Conservation (phyloP, 2,888 invertebrate genomes). For the Drosophila antonietae region DNA sequence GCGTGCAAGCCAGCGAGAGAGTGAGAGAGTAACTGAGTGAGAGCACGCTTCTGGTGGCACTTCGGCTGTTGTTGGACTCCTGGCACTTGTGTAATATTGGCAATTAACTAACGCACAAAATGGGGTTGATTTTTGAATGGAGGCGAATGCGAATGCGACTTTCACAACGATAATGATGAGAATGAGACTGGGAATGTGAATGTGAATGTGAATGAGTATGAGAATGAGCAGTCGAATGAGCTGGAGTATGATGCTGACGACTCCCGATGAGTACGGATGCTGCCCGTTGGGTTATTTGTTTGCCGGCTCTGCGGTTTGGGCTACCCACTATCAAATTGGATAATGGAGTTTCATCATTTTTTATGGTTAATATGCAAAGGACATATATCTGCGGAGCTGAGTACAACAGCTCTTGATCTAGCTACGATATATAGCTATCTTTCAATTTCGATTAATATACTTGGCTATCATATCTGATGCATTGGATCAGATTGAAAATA, state of each 20-base stretch:
- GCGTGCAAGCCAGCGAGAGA: slow-evolving; percentile 1
- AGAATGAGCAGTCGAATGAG: slow-evolving; percentile 11
- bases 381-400: not conserved
- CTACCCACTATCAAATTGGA: slow-evolving; percentile 1
- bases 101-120: slow-evolving; percentile 73
- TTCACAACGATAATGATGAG: slow-evolving; percentile 30
- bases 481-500: not conserved
- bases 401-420: not conserved
- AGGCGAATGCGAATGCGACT: slow-evolving; percentile 46
- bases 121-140: slow-evolving; percentile 77
- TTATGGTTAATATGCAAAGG: not conserved
- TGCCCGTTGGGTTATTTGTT: slow-evolving; percentile 31
- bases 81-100: slow-evolving; percentile 78
- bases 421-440: not conserved
- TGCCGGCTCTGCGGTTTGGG: slow-evolving; percentile 30
- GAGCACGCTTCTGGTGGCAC: slow-evolving; percentile 57
- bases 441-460: not conserved
- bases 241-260: slow-evolving; percentile 9
- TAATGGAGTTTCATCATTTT: not conserved
- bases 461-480: not conserved
- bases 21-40: slow-evolving; percentile 6
- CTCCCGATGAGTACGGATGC: slow-evolving; percentile 17
- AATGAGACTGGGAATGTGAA: slow-evolving; percentile 1
- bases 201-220: slow-evolving; percentile 23
- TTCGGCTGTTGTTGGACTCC: slow-evolving; percentile 35